phyloP scores from a whole-genome alignment of 2,797 vertebrate genomes.

The Xerus rutilus region DNA sequence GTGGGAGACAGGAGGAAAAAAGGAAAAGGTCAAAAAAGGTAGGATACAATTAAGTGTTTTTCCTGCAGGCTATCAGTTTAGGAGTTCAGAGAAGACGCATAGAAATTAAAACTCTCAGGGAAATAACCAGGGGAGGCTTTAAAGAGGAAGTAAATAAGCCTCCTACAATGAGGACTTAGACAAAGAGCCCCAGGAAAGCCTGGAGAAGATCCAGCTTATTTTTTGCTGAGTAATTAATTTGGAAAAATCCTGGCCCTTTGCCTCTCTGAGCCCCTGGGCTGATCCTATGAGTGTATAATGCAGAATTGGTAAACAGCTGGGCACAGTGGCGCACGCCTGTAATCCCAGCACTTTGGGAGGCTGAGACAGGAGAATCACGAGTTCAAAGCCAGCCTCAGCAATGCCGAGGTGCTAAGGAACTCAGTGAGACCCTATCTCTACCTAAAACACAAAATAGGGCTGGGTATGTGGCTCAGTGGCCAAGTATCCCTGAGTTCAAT shows the following conservation, averaged over 20 bases:
- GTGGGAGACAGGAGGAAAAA: background rate
- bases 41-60: background rate
- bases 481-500: too few species aligned
- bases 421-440: too few species aligned
- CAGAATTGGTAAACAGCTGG: constrained; percentile 57
- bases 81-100: background rate
- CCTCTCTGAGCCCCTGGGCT: background rate
- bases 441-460: too few species aligned
- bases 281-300: background rate
- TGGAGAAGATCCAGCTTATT: background rate
- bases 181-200: background rate
- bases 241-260: constrained; percentile 20
- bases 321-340: too few species aligned
- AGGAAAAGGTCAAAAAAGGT: background rate
- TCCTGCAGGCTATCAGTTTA: background rate
- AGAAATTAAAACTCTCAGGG: background rate
- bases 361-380: too few species aligned
- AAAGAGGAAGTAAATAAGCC: background rate
- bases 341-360: too few species aligned
- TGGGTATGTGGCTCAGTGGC: too few species aligned
- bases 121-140: constrained; percentile 9
- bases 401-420: too few species aligned
- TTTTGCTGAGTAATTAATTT: constrained; percentile 1
- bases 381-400: too few species aligned
- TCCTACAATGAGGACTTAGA: background rate